Evolutionary conservation across 2,113 vertebrate species (phyloP), one percentile per base, ranked within the genome.

Genomic region (Rhadina sibilatrix): DNA sequence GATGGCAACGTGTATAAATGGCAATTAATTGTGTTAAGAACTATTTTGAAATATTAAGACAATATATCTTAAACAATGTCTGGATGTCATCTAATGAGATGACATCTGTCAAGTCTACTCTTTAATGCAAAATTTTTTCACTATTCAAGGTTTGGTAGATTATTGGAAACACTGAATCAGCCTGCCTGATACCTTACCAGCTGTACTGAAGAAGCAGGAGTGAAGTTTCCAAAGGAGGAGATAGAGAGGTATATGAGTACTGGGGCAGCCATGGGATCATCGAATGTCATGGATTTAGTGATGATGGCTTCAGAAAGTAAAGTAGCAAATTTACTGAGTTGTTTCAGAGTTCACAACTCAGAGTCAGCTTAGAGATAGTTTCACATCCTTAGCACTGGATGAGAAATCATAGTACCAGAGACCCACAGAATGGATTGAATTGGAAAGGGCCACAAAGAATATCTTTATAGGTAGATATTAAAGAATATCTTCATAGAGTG

Each of bases 1-100:
- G 12, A 19, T 1, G 0, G 11, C 35, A 87, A 63, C 0, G 0
- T 2, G 5, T 33, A 4, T 50, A 87, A 89, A 54, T 42, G 33
- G 12, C 0, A 9, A 49, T 56, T 75, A 59, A 53, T n/a, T 6
- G 2, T 56, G 4, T 52, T 56, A 60, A 28, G 19, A 80, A 61
- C 20, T 22, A 30, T 15, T 37, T 52, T 15, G 61, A 30, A 85
- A 59, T 13, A 53, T 4, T 28, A 38, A 54, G 22, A 4, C 44
- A 82, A 50, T 31, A 17, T 40, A 11, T 44, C 28, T 52, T 42
- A 50, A 76, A 44, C 0, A 3, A 9, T 35, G 3, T 35, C 46
- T 30, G 33, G 50, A 84, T 66, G 47, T 54, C 57, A 15, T 27
- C 13, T 84, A 78, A 54, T 28, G 8, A 35, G 12, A 31, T 5